Evolutionary conservation across 2,797 vertebrate genomes (phyloP).

Genomic region (Pipistrellus kuhlii): DNA sequence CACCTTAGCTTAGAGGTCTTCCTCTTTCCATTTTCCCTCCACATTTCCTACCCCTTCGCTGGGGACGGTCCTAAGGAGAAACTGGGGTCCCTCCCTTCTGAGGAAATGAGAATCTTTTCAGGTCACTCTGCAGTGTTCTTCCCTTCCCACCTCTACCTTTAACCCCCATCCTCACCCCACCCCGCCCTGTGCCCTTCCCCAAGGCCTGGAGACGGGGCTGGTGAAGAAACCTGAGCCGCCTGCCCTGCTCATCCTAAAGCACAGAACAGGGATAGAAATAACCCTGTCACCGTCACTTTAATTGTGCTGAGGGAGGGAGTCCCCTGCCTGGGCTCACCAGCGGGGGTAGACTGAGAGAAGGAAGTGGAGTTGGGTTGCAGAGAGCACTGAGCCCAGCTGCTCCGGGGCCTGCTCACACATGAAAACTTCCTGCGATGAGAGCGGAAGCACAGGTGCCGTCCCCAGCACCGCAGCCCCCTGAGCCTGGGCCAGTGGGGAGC

Average conservation of each 20-base stretch:
- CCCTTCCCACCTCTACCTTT: not conserved
- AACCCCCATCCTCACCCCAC: no score
- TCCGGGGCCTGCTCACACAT: not conserved
- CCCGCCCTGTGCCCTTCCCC: not conserved
- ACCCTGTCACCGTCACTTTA: constrained; percentile 26
- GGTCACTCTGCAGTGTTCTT: not conserved
- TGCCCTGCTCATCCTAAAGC: not conserved
- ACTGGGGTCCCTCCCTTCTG: not conserved
- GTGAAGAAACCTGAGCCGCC: not conserved
- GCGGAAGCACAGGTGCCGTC: not conserved
- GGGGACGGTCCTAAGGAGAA: not conserved
- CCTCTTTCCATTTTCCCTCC: not conserved
- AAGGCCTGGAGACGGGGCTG: not conserved
- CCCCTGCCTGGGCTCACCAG: not conserved
- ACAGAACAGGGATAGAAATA: no score
- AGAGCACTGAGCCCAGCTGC: not conserved
- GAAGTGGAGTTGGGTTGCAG: constrained; percentile 36
- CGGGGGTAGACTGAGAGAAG: not conserved
- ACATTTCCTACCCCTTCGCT: not conserved
- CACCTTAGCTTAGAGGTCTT: not conserved
- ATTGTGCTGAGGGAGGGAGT: not conserved
- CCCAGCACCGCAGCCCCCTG: not conserved
- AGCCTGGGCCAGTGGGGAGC: not conserved
- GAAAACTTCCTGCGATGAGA: constrained; percentile 42
- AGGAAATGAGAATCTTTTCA: not conserved